Base-by-base conservation (phyloP, 2,797 vertebrate species). In the Ceyx erithaca region DNA sequence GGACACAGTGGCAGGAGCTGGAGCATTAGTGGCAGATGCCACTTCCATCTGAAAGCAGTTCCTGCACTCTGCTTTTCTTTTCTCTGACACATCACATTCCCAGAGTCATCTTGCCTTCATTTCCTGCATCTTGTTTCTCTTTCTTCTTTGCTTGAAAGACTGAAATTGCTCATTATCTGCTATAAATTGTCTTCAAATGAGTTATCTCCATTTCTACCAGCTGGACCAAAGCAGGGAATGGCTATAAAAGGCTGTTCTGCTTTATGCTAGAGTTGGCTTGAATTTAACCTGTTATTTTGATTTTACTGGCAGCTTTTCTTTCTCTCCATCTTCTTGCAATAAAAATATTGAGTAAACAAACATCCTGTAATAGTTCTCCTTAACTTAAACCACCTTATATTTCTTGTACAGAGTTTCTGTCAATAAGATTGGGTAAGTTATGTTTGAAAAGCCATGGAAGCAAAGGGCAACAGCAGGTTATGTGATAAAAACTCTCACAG, bases 141-240 rank as follows among this genome's bases (percentile, higher is more conserved):
- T 89, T 85, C 59, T 87, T 84, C 89, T 93, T 79, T 87, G 40
- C 82, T 85, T 88, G 85, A 94, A 95, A 89, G 82, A 81, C 70
- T 89, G 67, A 69, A 83, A 91, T 93, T 89, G 63, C 85, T 95
- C 91, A 91, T 95, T 94, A 92, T 89, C 73, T 92, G 48, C 28
- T 79, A 79, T 72, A 93, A 95, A 92, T 81, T 88, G 82, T 43
- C 58, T 94, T 81, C 87, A 83, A 43, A 7, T 8, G 58, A 92
- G 55, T 84, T 94, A 79, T 80, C 64, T 81, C 80, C 80, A 72
- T 91, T 91, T 84, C 66, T 80, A 91, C 62, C 87, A 94, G 91
- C 81, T 93, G 72, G 87, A 94, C 70, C 22, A 94, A 87, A 94
- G 80, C 51, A 83, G 17, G 52, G 31, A 83, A 79, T 0, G 5